phyloP scores from a whole-genome alignment of 2,113 vertebrate species.

The Lonchura striata region DNA sequence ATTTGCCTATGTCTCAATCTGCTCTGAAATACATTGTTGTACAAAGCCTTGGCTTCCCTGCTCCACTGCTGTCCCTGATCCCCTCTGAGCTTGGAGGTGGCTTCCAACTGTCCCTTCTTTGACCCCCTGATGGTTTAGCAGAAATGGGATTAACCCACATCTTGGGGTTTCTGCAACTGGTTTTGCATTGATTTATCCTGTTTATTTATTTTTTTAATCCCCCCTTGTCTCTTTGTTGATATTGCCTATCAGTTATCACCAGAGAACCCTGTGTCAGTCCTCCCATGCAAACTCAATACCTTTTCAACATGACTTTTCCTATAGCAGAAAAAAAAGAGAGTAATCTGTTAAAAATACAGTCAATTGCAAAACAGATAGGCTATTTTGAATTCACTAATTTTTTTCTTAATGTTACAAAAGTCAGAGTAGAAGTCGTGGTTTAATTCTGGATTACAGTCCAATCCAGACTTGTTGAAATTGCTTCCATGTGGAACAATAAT shows the following conservation, averaged over 20 bases:
- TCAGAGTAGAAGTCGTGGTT: neutral
- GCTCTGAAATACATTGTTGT: neutral
- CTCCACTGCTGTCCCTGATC: neutral
- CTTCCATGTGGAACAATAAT: constrained; percentile 20
- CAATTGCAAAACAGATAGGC: neutral
- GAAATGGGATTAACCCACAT: neutral
- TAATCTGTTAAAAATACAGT: constrained; percentile 8
- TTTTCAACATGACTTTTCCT: neutral
- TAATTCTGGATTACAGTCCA: constrained; percentile 22
- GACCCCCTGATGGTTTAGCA: neutral
- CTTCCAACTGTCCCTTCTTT: neutral
- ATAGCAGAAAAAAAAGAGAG: neutral
- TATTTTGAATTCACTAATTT: neutral
- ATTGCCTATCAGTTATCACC: neutral
- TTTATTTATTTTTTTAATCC: neutral
- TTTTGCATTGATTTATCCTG: neutral
- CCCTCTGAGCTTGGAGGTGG: neutral
- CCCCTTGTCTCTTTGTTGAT: neutral
- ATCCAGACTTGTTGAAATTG: neutral
- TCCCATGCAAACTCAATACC: neutral
- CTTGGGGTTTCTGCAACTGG: accelerated
- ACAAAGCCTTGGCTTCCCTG: neutral
- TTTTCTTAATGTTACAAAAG: neutral
- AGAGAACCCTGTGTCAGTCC: neutral
- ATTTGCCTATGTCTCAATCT: neutral